Evolutionary conservation across 2,797 vertebrate genomes (phyloP).

Genomic region (Oryzias sinensis): DNA sequence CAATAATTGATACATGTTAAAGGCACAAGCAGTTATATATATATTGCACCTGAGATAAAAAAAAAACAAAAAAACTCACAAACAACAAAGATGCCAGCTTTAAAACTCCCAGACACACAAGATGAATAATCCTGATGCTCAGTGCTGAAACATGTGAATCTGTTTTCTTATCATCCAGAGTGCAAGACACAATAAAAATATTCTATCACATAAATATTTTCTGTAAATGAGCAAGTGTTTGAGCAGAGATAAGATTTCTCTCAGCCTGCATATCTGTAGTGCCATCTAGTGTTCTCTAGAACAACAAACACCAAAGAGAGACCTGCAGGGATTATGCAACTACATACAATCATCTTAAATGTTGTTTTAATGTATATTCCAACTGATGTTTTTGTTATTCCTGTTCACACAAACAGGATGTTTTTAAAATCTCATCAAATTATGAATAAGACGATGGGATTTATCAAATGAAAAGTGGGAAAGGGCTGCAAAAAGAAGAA

Average conservation of each 20-base stretch:
- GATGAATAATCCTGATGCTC: not conserved
- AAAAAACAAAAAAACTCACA: not conserved
- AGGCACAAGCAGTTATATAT: not conserved
- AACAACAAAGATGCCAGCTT: not conserved
- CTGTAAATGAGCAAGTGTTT: not conserved
- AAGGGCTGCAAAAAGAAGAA: not conserved
- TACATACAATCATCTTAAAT: not conserved
- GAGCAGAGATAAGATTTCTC: conserved; percentile 18
- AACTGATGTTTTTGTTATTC: not conserved
- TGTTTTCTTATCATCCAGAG: conserved; percentile 14
- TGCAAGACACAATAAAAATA: conserved; percentile 26
- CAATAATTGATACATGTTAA: not conserved
- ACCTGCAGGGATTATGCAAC: conserved; percentile 9
- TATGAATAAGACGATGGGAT: not conserved
- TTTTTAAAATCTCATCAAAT: not conserved
- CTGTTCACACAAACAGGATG: not conserved
- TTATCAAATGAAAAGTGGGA: not conserved
- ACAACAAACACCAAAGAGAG: conserved; percentile 39
- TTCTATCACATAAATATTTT: conserved; percentile 8
- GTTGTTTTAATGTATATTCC: too few species aligned
- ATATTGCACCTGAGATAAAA: not conserved
- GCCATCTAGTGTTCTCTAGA: conserved; percentile 79
- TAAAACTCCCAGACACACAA: not conserved
- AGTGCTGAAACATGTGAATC: conserved; percentile 3
- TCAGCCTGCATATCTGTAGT: conserved; percentile 70